A percentile compares a stretch with the other conserved stretches of the same genome.
These are phyloP conservation scores for Dolomedes plantarius DNA, from an alignment of 2,888 invertebrate species.

Conservation along the genomic window DNA sequence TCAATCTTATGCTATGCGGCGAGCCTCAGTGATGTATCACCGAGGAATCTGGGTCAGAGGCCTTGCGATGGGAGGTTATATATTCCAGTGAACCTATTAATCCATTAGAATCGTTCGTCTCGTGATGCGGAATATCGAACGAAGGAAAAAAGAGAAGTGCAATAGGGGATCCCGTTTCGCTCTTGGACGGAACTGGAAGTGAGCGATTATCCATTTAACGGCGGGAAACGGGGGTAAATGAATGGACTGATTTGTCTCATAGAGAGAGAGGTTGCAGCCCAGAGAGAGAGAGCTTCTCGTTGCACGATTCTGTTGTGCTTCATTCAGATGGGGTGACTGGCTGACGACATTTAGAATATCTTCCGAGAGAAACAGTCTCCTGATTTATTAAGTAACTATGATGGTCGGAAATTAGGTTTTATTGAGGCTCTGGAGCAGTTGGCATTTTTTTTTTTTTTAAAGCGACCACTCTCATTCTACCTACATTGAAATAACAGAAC, in stretches of 20 bases:
- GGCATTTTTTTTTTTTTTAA: no score
- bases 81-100: slow-evolving; percentile 27
- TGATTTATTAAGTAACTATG: no score
- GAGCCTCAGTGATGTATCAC: neutral
- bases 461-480: no score
- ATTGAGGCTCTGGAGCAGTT: no score
- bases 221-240: slow-evolving; percentile 28
- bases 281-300: neutral
- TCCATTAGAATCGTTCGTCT: slow-evolving; percentile 18
- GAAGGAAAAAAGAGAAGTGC: neutral
- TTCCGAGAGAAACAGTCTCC: no score
- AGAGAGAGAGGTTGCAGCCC: neutral
- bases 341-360: no score
- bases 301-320: no score
- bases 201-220: slow-evolving; percentile 46
- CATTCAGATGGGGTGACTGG: neutral
- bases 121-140: neutral
- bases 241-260: neutral
- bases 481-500: no score
- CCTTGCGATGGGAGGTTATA: neutral
- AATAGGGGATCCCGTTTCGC: neutral
- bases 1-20: no score
- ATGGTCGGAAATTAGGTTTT: no score
- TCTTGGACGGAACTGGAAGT: slow-evolving; percentile 30
- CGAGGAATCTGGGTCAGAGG: neutral